A percentile compares a stretch with the other conserved stretches of the same genome.
Evolutionary conservation across 2,113 vertebrate species (phyloP).

Genomic region (Oncorhynchus nerka): DNA sequence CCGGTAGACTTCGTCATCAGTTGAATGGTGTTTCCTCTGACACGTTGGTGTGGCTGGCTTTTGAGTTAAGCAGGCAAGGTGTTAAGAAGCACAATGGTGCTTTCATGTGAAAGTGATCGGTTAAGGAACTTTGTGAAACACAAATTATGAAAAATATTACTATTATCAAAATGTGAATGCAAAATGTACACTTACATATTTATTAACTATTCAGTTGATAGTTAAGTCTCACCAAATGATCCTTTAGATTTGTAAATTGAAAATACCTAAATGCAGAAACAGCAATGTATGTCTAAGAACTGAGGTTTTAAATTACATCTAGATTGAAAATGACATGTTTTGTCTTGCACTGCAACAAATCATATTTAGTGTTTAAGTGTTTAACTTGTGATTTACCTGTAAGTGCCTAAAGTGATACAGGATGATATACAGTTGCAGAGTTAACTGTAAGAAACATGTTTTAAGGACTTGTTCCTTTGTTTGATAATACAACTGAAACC

Average conservation of each 20-base stretch:
- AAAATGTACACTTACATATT: slow-evolving; percentile 19
- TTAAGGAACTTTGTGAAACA: not conserved
- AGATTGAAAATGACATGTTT: not conserved
- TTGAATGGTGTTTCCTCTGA: too few species aligned
- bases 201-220: not conserved
- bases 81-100: not conserved
- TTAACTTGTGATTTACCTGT: slow-evolving; percentile 21
- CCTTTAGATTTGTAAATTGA: not conserved
- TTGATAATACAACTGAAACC: slow-evolving; percentile 53
- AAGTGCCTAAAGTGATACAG: slow-evolving; percentile 40
- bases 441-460: slow-evolving; percentile 29
- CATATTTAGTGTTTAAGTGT: not conserved
- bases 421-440: slow-evolving; percentile 17
- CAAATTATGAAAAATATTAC: slow-evolving; percentile 1
- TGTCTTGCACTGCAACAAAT: not conserved
- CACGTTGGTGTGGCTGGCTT: too few species aligned
- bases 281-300: not conserved
- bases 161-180: slow-evolving; percentile 10
- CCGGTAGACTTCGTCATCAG: too few species aligned
- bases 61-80: too few species aligned
- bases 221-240: not conserved
- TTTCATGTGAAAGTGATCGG: not conserved
- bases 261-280: not conserved
- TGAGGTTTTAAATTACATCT: not conserved
- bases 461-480: slow-evolving; percentile 12